Base-by-base conservation (phyloP, 2,113 vertebrate species). In the Heterotis niloticus region DNA sequence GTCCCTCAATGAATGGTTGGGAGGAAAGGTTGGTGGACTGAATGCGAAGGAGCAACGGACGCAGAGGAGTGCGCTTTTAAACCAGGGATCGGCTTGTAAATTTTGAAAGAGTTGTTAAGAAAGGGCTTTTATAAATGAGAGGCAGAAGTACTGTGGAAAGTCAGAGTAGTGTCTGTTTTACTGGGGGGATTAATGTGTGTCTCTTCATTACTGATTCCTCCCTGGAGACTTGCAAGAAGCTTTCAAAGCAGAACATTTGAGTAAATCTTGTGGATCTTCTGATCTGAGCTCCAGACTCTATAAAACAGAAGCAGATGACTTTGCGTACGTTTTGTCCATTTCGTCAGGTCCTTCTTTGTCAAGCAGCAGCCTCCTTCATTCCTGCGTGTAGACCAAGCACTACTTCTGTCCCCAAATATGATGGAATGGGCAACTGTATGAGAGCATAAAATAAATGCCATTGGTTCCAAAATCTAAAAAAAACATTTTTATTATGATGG, bases 361-460 rank as follows among this genome's bases (percentile, higher is more conserved):
- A 79, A 83, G 68, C 76, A 85, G 80, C 87, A 85, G 76, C 75
- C 84, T 85, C 64, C 82, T 64, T 79, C 56, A 52, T 60, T 69
- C 23, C 44, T 54, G 65, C 77, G 20, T 29, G 57, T 66, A 23
- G 29, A 17, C 71, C 52, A 78, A 78, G 24, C 52, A 52, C 57
- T 34, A n/a, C 51, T 60, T 54, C 34, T 64, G 28, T 28, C 34
- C 64, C 59, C n/a, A n/a, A 11, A 62, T 10, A 65, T 20, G 14
- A 44, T 20, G 64, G 57, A 23, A 16, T n/a, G 18, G 24, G 20
- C 28, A 23, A 75, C 62, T 34, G 66, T 77, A 51, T 76, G 60
- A 64, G 54, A 62, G 71, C n/a, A 34, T 51, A 28, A 62, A 76
- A 18, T 10, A 4, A 24, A 29, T 59, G 29, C 65, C 24, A 80